Evolutionary conservation across 1,140 invertebrate genomes (phyloP), one percentile per base, ranked within the genome.

Genomic region (Oreohelix idahoensis): DNA sequence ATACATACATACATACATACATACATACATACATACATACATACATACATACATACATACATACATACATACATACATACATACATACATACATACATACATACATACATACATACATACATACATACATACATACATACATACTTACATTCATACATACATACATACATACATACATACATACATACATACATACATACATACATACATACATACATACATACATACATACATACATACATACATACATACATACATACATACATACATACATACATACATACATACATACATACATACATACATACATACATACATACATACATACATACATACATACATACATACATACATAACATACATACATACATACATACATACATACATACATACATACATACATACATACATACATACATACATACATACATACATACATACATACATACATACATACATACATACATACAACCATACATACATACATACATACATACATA

Each of bases 61-160:
- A 69, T 36, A 69, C 66, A 69, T 36, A 69, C 66, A 69, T 36
- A 69, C 66, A 69, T 36, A 69, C 66, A 69, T 36, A 69, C 66
- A 69, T 36, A 69, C 66, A 69, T 69, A 69, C 66, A 69, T 69
- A 69, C 66, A 69, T 69, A 69, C 66, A 69, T 69, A 69, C 66
- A 69, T 69, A 69, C 66, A 69, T 69, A 69, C 66, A 69, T 69
- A 69, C 66, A 69, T 69, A 69, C 66, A 69, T 69, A 69, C 66
- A 69, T 69, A 69, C 66, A 29, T 69, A 69, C 66, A 69, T 69
- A 29, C 66, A 69, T 69, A 69, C 66, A 69, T 69, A 69, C 66
- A 69, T 69, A 69, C 66, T 13, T 69, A 69, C 66, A 69, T 69
- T 13, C 66, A 69, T 69, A 69, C 66, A 69, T 69, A 69, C 66